A percentile compares a stretch with the other conserved stretches of the same genome.
Conservation (phyloP, 2,113 vertebrate species). For the Diadophis punctatus region DNA sequence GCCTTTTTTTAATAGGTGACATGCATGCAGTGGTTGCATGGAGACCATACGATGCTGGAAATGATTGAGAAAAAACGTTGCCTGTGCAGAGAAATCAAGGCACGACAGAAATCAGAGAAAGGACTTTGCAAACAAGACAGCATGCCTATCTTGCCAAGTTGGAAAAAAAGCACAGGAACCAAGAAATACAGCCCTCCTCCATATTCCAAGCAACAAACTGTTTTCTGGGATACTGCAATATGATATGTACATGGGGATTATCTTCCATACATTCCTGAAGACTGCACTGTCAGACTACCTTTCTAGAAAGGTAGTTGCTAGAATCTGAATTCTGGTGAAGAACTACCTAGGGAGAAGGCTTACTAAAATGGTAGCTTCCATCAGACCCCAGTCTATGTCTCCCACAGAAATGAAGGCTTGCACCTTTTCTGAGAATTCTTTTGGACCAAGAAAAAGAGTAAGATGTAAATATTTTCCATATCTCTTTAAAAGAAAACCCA, state of each 20-base stretch:
- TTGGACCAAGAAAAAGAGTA: conserved; percentile 70
- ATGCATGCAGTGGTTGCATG: conserved; percentile 89
- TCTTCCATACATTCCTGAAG: conserved; percentile 32
- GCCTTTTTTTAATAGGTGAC: conserved; percentile 73
- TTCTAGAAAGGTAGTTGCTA: conserved; percentile 51
- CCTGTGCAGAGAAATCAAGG: conserved; percentile 94
- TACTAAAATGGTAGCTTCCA: conserved; percentile 63
- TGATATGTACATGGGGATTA: conserved; percentile 64
- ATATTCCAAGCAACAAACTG: conserved; percentile 86
- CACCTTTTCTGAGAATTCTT: conserved; percentile 71
- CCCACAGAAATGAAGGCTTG: conserved; percentile 61
- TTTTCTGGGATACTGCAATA: conserved; percentile 97
- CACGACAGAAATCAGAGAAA: conserved; percentile 88
- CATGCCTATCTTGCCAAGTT: conserved; percentile 93
- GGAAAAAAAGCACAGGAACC: conserved; percentile 84
- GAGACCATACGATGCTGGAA: conserved; percentile 95
- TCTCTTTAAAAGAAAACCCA: conserved; percentile 61
- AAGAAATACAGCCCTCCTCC: conserved; percentile 93
- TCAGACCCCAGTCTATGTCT: conserved; percentile 59
- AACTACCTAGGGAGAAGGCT: conserved; percentile 51
- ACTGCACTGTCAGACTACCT: conserved; percentile 46
- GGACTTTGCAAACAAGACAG: conserved; percentile 95
- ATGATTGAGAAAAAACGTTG: conserved; percentile 95
- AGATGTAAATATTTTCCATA: conserved; percentile 76
- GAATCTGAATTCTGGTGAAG: conserved; percentile 49